phyloP scores from a whole-genome alignment of 2,113 vertebrate species.

The Lepus americanus region DNA sequence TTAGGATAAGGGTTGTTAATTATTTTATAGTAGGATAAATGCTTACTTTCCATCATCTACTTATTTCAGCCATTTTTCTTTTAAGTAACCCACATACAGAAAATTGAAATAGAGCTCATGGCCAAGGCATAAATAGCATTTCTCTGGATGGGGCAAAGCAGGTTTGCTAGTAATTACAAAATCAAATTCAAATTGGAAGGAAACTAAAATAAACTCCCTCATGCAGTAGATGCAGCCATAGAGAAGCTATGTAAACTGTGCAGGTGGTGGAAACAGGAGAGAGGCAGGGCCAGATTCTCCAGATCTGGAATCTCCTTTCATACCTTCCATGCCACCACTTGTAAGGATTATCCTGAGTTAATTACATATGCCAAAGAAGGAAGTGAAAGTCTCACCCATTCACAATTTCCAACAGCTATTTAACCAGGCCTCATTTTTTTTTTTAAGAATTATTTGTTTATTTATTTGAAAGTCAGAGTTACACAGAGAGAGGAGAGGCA shows the following conservation, averaged over 20 bases:
- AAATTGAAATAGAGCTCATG: not conserved
- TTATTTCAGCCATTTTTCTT: not conserved
- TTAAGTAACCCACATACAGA: not conserved
- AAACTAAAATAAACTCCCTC: not conserved
- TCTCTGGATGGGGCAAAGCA: not conserved
- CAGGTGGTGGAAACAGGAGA: not conserved
- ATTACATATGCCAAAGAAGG: not conserved
- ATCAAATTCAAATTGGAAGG: not conserved
- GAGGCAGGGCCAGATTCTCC: accelerated
- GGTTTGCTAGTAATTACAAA: not conserved
- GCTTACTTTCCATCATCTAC: not conserved
- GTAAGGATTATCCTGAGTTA: not conserved
- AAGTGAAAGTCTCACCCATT: not conserved
- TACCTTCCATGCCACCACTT: not conserved
- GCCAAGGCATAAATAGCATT: not conserved
- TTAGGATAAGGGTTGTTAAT: not conserved
- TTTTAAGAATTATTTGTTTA: too few relatives aligned
- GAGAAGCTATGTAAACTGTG: not conserved
- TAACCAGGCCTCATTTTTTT: not conserved
- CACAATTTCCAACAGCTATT: not conserved
- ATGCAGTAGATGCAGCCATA: not conserved
- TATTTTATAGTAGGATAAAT: not conserved
- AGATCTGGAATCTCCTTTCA: not conserved
- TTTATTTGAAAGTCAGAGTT: too few relatives aligned
- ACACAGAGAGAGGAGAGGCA: too few relatives aligned